Conservation (phyloP, 2,797 vertebrate species). For the Eupleurogrammus muticus region DNA sequence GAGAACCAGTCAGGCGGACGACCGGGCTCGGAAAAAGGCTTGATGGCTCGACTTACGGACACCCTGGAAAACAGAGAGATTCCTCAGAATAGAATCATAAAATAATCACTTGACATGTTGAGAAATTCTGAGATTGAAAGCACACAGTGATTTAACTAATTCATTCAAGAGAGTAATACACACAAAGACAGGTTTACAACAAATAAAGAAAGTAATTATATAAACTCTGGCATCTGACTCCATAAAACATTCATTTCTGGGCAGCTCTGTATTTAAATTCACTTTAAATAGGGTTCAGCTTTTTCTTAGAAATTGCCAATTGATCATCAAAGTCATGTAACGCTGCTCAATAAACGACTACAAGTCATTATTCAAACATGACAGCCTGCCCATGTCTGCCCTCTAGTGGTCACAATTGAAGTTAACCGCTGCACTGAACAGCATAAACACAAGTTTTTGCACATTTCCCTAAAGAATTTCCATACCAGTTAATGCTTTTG, state of each 20-base stretch:
- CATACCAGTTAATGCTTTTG: background rate
- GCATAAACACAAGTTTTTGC: background rate
- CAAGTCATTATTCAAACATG: background rate
- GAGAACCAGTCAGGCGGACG: slow-evolving; percentile 99
- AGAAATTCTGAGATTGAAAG: background rate
- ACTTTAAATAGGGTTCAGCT: background rate
- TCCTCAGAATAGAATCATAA: slow-evolving; percentile 2
- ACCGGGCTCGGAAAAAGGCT: slow-evolving; percentile 96
- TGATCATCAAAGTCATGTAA: background rate
- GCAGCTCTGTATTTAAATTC: background rate
- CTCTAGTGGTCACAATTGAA: slow-evolving; percentile 19
- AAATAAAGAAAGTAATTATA: too few species aligned
- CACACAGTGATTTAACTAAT: background rate
- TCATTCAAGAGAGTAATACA: background rate
- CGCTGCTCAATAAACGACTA: background rate
- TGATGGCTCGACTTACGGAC: slow-evolving; percentile 98
- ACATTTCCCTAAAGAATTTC: background rate
- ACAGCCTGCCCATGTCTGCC: slow-evolving; percentile 14
- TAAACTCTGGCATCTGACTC: too few species aligned
- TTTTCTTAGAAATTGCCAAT: background rate
- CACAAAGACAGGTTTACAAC: background rate
- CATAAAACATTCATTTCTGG: too few species aligned
- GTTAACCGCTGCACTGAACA: background rate
- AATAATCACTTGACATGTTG: background rate
- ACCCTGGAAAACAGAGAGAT: slow-evolving; percentile 86